A percentile compares a stretch with the other conserved stretches of the same genome.
Evolutionary conservation across 1,140 invertebrate genomes (phyloP).

Genomic region (Proctacanthus coquilletti): DNA sequence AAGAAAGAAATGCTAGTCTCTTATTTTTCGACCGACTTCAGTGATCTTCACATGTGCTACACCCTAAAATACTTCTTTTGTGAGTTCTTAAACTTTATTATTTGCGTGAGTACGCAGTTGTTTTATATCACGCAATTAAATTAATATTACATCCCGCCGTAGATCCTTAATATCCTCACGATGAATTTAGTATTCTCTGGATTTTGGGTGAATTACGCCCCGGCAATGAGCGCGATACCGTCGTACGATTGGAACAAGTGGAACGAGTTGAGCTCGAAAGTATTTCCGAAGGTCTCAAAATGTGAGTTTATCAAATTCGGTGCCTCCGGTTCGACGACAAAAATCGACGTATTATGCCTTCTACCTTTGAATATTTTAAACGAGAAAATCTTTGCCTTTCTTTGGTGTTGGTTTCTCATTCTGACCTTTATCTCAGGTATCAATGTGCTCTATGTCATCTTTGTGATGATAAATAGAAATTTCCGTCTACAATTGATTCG

Average conservation of each 20-base stretch:
- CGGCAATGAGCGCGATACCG: conserved; percentile 36
- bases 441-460: conserved; percentile 40
- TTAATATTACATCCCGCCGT: conserved; percentile 5
- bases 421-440: conserved; percentile 43
- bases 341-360: conserved; percentile 52
- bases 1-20: conserved; percentile 34
- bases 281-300: conserved; percentile 68
- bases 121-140: background rate
- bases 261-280: conserved; percentile 39
- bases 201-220: conserved; percentile 53
- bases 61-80: conserved; percentile 50
- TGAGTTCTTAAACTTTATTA: conserved; percentile 53
- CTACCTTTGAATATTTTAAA: conserved; percentile 62
- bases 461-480: conserved; percentile 14
- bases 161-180: conserved; percentile 41
- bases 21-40: conserved; percentile 36
- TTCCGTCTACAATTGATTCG: conserved; percentile 33
- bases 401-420: conserved; percentile 69
- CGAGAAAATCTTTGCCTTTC: conserved; percentile 62
- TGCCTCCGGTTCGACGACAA: conserved; percentile 40
- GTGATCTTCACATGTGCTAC: conserved; percentile 48
- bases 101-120: conserved; percentile 37
- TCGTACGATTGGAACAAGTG: conserved; percentile 21
- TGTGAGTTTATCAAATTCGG: conserved; percentile 52
- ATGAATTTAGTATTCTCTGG: conserved; percentile 59